Conservation (phyloP, 2,888 invertebrate genomes). For the Capitulum mitella region DNA sequence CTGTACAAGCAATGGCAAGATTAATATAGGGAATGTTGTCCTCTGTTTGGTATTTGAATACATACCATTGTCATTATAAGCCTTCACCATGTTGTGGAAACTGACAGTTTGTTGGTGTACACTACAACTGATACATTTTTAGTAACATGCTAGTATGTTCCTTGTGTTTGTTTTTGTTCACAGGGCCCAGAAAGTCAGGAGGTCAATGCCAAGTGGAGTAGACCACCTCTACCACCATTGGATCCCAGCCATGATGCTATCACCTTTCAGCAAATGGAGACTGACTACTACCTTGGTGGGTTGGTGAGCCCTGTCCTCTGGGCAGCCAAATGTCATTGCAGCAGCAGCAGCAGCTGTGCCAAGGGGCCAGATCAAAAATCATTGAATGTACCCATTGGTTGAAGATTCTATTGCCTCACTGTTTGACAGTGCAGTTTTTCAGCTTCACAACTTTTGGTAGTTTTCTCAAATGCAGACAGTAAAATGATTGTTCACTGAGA, state of each 20-base stretch:
- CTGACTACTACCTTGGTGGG: conserved; percentile 75
- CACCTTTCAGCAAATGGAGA: conserved; percentile 86
- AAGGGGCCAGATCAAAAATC: no score
- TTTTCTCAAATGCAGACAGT: no score
- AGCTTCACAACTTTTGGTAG: no score
- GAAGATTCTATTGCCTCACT: no score
- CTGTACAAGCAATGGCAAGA: no score
- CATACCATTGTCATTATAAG: background rate
- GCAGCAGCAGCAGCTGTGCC: no score
- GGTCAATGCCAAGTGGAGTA: conserved; percentile 56
- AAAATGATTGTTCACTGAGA: no score
- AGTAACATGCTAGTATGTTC: background rate
- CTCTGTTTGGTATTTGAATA: background rate
- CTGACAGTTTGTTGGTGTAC: no score
- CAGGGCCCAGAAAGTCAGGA: background rate
- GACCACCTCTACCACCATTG: conserved; percentile 61
- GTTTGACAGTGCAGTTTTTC: no score
- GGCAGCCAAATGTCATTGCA: no score
- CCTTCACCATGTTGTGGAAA: background rate
- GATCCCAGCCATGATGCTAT: conserved; percentile 60
- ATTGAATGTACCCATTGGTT: no score
- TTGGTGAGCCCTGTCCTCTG: no score
- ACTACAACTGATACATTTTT: background rate
- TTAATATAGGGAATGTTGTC: background rate
- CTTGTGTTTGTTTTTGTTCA: background rate